phyloP scores from a whole-genome alignment of 2,888 invertebrate genomes.

The Plutella xylostella region DNA sequence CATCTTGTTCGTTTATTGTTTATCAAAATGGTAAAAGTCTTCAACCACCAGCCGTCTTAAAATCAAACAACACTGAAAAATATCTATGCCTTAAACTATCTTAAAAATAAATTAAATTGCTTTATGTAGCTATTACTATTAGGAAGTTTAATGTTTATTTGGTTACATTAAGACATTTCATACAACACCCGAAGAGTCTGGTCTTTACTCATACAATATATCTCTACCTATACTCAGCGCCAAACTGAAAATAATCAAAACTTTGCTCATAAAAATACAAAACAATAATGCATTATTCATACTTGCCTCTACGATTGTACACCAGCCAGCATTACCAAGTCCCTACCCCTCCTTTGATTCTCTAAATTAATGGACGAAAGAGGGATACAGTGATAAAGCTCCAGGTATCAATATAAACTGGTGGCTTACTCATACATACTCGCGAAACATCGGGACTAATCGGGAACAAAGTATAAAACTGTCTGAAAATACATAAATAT shows the following conservation, averaged over 20 bases:
- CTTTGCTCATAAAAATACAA: constrained; percentile 70
- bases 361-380: constrained; percentile 28
- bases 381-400: constrained; percentile 24
- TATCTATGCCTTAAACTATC: no score
- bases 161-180: no score
- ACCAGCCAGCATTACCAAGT: constrained; percentile 34
- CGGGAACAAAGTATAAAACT: constrained; percentile 60
- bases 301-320: constrained; percentile 50
- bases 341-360: constrained; percentile 24
- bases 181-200: constrained; percentile 39
- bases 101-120: no score
- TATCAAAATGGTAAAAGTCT: no score
- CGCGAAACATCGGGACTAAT: constrained; percentile 45
- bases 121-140: no score
- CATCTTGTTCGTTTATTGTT: no score
- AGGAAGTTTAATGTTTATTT: background rate
- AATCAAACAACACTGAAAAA: no score
- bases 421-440: constrained; percentile 26
- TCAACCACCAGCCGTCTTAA: no score
- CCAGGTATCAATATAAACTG: constrained; percentile 37
- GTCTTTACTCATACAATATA: constrained; percentile 31
- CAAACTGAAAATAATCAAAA: constrained; percentile 70
- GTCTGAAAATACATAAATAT: constrained; percentile 67
- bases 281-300: constrained; percentile 71
- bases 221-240: constrained; percentile 48